Evolutionary conservation across 2,797 vertebrate species (phyloP), one percentile per base, ranked within the genome.

Genomic region (Sciaenops ocellatus): DNA sequence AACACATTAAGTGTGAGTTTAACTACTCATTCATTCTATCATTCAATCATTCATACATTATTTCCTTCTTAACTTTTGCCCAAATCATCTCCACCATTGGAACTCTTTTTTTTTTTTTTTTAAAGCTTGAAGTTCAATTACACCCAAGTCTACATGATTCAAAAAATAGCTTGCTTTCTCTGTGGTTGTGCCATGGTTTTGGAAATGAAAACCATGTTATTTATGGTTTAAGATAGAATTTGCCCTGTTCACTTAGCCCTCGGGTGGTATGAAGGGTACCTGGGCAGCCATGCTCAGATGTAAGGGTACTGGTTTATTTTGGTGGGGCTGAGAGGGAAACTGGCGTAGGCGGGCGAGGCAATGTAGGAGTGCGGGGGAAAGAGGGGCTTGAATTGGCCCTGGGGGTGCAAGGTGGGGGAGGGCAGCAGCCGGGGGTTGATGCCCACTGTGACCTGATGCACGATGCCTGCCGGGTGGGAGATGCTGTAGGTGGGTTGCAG

Each of bases 91-190:
- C 89, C 85, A 88, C 85, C 85, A 84, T 87, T 87, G 73, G 80
- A 90, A 93, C 81, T 74, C 60, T 89, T 81, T 79, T 69, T 76
- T 82, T 70, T 63, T 61, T 48, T 69, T 79, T 91, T 94, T 98
- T 98, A 98, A 98, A 99, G 98, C 97, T 98, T 96, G 95, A 96
- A 97, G 96, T 98, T 97, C 96, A 96, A 97, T 98, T 98, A 97
- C 97, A 98, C 97, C 96, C 96, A 96, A 96, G 96, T 97, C 96
- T 96, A 97, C 94, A 95, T 94, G 96, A 98, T 97, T 98, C 93
- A 96, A 97, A 97, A 98, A 98, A 98, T 96, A 97, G 95, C 95
- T 97, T 95, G 96, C 89, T 92, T 88, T 94, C 90, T 94, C 95
- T 97, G 96, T 94, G 93, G 93, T 96, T 97, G 97, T 97, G 97